These are phyloP conservation scores for Tokudaia muenninki DNA, from an alignment of 2,797 vertebrate genomes.

Conservation along the genomic window DNA sequence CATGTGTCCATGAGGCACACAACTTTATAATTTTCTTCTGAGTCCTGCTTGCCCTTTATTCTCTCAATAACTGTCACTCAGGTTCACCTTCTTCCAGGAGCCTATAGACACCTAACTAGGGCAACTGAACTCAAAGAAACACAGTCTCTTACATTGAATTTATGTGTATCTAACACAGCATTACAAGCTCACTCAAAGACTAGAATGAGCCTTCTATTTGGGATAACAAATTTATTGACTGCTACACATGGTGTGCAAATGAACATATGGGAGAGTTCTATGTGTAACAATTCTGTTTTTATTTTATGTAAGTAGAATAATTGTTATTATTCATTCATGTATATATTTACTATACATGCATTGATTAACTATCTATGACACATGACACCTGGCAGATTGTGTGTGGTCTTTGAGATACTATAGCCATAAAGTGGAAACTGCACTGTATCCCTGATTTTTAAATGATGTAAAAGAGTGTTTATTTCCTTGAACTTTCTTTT, in stretches of 20 bases:
- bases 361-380: constrained; percentile 62
- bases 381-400: background rate
- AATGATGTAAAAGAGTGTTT: constrained; percentile 35
- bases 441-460: constrained; percentile 42
- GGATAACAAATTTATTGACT: constrained; percentile 48
- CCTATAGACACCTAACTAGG: background rate
- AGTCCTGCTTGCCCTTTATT: background rate
- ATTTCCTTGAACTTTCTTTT: constrained; percentile 53
- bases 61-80: background rate
- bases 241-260: background rate
- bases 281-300: constrained; percentile 45
- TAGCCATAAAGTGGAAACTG: constrained; percentile 53
- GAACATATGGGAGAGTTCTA: background rate
- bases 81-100: background rate
- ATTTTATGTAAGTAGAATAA: constrained; percentile 69
- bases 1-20: background rate
- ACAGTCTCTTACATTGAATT: background rate
- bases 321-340: constrained; percentile 69
- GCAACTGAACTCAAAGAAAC: background rate
- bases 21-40: background rate
- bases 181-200: background rate
- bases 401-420: constrained; percentile 43
- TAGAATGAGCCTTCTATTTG: background rate
- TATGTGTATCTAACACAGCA: background rate
- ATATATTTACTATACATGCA: constrained; percentile 53